These are phyloP conservation scores for Ophion obscuratus DNA, from an alignment of 2,888 invertebrate species.

Conservation along the genomic window DNA sequence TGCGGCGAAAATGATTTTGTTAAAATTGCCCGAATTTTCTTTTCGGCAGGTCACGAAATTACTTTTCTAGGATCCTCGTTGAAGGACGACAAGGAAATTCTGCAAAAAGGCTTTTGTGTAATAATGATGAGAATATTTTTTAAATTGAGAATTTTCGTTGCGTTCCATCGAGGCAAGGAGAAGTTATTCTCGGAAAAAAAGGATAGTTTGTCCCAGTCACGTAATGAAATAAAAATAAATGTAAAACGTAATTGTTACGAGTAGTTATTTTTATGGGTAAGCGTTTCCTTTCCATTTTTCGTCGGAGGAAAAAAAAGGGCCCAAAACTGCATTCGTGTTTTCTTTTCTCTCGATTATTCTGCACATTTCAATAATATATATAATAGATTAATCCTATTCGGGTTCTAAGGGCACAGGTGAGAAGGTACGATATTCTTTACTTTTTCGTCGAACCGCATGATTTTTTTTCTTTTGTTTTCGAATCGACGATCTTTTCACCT, in stretches of 20 bases:
- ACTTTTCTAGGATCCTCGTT: neutral
- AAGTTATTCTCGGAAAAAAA: conserved; percentile 13
- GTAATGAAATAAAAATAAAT: conserved; percentile 74
- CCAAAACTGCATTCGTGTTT: conserved; percentile 35
- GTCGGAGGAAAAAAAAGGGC: conserved; percentile 18
- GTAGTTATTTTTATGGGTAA: conserved; percentile 4
- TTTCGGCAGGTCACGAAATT: neutral
- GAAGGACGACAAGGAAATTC: neutral
- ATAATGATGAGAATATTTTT: neutral
- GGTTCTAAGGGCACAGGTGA: conserved; percentile 65
- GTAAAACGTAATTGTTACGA: conserved; percentile 64
- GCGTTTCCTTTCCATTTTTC: conserved; percentile 3
- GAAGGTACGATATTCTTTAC: conserved; percentile 33
- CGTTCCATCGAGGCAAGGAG: neutral
- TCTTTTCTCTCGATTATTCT: conserved; percentile 49
- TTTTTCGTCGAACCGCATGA: conserved; percentile 29
- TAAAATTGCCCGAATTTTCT: neutral
- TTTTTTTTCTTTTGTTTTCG: conserved; percentile 1
- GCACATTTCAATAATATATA: conserved; percentile 55
- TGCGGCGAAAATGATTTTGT: neutral
- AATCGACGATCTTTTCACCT: conserved; percentile 14
- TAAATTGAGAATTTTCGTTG: neutral
- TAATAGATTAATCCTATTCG: conserved; percentile 60
- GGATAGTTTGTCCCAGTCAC: conserved; percentile 66
- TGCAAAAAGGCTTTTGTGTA: neutral